A percentile compares a stretch with the other conserved stretches of the same genome.
These are phyloP conservation scores for Siniperca chuatsi DNA, from an alignment of 2,113 vertebrate species.

Conservation along the genomic window DNA sequence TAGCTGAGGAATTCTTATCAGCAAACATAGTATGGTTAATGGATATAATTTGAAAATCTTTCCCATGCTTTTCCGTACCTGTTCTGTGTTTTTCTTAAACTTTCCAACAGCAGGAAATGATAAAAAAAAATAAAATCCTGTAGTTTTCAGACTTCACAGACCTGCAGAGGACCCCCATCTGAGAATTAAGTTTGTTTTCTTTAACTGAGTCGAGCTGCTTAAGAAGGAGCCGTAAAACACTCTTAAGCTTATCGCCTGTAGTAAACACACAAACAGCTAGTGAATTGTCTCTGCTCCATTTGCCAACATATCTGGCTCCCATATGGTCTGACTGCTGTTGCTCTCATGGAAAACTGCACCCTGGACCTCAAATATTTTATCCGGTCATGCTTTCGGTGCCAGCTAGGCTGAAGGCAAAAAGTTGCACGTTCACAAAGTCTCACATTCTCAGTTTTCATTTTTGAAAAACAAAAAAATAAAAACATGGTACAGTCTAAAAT, in stretches of 20 bases:
- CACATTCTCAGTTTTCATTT: not conserved
- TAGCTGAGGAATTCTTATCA: not conserved
- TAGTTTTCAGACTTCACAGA: not conserved
- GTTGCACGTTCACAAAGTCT: not conserved
- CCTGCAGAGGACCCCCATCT: not conserved
- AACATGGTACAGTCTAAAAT: not conserved
- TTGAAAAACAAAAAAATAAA: not conserved
- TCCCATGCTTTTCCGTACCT: conserved; percentile 7
- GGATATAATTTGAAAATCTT: not conserved
- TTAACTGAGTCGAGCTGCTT: conserved; percentile 9
- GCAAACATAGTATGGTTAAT: not conserved
- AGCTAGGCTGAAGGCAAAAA: conserved; percentile 3
- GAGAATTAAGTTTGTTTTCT: conserved; percentile 14
- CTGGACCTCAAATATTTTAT: conserved; percentile 41
- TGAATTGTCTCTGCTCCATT: conserved; percentile 27
- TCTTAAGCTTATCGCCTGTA: conserved; percentile 37
- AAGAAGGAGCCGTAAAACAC: conserved; percentile 33
- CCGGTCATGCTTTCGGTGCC: conserved; percentile 9
- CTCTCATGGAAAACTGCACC: conserved; percentile 51
- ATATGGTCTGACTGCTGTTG: conserved; percentile 38
- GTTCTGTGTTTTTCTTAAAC: not conserved
- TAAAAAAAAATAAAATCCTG: not conserved
- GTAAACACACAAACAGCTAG: conserved; percentile 53
- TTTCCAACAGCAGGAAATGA: conserved; percentile 20
- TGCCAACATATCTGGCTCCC: conserved; percentile 57